phyloP scores from a whole-genome alignment of 2,888 invertebrate genomes.

The Horisme vitalbata region DNA sequence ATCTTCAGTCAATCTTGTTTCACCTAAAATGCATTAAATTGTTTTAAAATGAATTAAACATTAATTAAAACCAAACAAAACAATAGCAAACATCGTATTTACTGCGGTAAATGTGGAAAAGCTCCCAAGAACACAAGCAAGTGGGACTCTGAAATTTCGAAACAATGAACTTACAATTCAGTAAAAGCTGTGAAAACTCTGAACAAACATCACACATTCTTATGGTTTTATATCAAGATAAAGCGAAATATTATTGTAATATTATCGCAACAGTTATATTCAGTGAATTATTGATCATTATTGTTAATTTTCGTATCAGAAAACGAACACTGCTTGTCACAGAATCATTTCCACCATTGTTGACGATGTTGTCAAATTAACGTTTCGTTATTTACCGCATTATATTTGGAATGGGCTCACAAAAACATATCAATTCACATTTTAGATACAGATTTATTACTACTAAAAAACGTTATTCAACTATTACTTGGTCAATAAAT shows the following conservation, averaged over 20 bases:
- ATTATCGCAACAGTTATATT: conserved; percentile 66
- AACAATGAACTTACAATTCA: conserved; percentile 84
- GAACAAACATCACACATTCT: conserved; percentile 96
- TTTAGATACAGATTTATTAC: neutral
- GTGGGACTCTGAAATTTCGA: conserved; percentile 62
- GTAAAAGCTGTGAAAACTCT: conserved; percentile 95
- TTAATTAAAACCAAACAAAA: conserved; percentile 12
- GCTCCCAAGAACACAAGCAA: conserved; percentile 44
- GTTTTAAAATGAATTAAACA: conserved; percentile 19
- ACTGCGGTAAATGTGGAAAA: conserved; percentile 34
- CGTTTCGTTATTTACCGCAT: conserved; percentile 52
- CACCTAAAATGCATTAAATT: conserved; percentile 85
- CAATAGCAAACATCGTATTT: conserved; percentile 17
- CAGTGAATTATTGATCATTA: conserved; percentile 72
- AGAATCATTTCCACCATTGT: conserved; percentile 80
- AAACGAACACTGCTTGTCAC: conserved; percentile 78
- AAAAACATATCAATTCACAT: neutral
- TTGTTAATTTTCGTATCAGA: conserved; percentile 77
- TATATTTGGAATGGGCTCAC: neutral
- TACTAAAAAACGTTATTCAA: too few relatives aligned
- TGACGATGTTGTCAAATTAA: conserved; percentile 78
- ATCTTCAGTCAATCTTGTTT: conserved; percentile 90
- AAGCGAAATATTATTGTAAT: conserved; percentile 72
- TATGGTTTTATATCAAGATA: conserved; percentile 77
- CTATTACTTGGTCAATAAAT: too few relatives aligned